Evolutionary conservation across 2,113 vertebrate species (phyloP).

Genomic region (Sander lucioperca): DNA sequence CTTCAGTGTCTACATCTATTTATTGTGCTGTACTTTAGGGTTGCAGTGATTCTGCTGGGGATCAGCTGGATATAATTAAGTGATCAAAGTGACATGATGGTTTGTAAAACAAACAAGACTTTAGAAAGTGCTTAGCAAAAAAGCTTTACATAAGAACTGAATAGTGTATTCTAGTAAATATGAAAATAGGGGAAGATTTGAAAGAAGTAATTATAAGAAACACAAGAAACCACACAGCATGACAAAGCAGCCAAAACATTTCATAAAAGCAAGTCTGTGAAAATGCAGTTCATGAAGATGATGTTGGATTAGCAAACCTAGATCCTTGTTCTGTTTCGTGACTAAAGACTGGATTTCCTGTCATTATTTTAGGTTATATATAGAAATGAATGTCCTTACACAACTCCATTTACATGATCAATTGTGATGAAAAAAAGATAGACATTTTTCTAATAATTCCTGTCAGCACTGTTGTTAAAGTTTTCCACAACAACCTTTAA

Average conservation of each 20-base stretch:
- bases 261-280: neutral
- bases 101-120: conserved; percentile 58
- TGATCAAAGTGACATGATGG: conserved; percentile 59
- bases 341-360: neutral
- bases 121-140: conserved; percentile 27
- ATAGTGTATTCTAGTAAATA: neutral
- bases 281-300: neutral
- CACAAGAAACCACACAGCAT: conserved; percentile 49
- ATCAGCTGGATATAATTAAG: conserved; percentile 73
- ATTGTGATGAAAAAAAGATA: neutral
- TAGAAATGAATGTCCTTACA: neutral
- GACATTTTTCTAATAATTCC: neutral
- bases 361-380: neutral
- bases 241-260: conserved; percentile 19
- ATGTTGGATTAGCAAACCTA: neutral
- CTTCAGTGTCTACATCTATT: conserved; percentile 46
- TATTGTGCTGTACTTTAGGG: conserved; percentile 31
- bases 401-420: neutral
- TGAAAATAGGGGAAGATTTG: conserved; percentile 34
- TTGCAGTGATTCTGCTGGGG: conserved; percentile 45
- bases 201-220: conserved; percentile 52
- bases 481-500: neutral
- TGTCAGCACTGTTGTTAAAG: conserved; percentile 3
- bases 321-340: neutral
- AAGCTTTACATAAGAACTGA: conserved; percentile 34